These are phyloP conservation scores for Lota lota DNA, from an alignment of 2,113 vertebrate species.

Conservation along the genomic window DNA sequence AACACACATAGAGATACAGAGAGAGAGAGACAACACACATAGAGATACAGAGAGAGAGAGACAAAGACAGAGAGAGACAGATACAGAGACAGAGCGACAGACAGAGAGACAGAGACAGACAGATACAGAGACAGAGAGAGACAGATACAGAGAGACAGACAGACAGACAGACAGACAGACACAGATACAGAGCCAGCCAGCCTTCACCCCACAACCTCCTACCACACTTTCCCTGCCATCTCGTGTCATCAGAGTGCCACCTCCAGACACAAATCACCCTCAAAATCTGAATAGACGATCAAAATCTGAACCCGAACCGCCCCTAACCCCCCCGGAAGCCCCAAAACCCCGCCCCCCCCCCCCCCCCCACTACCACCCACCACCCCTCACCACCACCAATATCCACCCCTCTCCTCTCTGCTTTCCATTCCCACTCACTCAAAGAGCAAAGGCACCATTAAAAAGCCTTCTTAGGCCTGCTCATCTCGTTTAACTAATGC, in stretches of 20 bases:
- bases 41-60: neutral
- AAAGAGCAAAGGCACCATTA: constrained; percentile 74
- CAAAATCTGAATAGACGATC: constrained; percentile 60
- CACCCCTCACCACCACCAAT: too few relatives aligned
- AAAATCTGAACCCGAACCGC: constrained; percentile 61
- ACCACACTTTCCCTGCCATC: constrained; percentile 57
- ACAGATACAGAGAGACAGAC: constrained; percentile 7
- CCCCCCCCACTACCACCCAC: constrained; percentile 8
- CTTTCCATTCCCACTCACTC: constrained; percentile 58
- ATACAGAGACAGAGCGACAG: too few relatives aligned
- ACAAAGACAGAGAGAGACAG: neutral
- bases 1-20: too few relatives aligned
- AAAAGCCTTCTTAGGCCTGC: constrained; percentile 70
- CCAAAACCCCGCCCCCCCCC: constrained; percentile 40
- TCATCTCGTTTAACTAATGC: constrained; percentile 72
- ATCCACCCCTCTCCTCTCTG: too few relatives aligned
- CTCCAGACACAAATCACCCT: constrained; percentile 54
- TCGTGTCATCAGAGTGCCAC: constrained; percentile 36
- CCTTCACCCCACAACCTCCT: constrained; percentile 61
- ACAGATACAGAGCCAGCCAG: constrained; percentile 33
- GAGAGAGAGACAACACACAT: neutral
- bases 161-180: constrained; percentile 52
- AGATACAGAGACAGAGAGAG: too few relatives aligned
- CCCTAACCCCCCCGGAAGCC: too few relatives aligned
- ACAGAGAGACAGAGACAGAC: too few relatives aligned